Percentiles rank a stretch among this genome's conserved stretches.
Conservation (phyloP, 2,888 invertebrate species). For the Pemphredon lugubris region DNA sequence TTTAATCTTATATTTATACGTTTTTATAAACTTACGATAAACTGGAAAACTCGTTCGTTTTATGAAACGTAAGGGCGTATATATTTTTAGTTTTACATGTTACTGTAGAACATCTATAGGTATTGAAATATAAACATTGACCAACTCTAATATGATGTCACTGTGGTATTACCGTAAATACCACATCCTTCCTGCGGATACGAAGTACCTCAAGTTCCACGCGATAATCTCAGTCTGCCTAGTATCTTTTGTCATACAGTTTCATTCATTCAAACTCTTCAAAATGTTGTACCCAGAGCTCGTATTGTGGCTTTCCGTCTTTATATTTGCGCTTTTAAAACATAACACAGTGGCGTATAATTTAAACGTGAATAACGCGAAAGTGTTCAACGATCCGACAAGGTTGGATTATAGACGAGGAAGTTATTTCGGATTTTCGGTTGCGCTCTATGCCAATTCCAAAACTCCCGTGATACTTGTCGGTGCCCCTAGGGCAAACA, state of each 20-base stretch:
- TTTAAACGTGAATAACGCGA: slow-evolving; percentile 70
- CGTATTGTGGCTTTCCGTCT: not conserved
- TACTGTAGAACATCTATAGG: not conserved
- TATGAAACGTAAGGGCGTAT: too few relatives aligned
- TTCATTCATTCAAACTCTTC: not conserved
- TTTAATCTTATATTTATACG: slow-evolving; percentile 72
- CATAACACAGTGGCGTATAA: slow-evolving; percentile 62
- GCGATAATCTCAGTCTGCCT: not conserved
- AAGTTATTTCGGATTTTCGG: slow-evolving; percentile 78
- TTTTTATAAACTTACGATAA: slow-evolving; percentile 68
- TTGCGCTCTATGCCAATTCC: slow-evolving; percentile 66
- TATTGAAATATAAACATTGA: slow-evolving; percentile 10
- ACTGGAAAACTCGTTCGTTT: too few relatives aligned
- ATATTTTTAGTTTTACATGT: too few relatives aligned
- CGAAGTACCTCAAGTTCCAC: slow-evolving; percentile 6
- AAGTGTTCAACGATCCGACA: slow-evolving; percentile 69
- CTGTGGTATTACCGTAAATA: slow-evolving; percentile 49
- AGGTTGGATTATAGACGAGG: slow-evolving; percentile 34
- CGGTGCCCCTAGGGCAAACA: slow-evolving; percentile 76
- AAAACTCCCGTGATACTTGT: slow-evolving; percentile 67
- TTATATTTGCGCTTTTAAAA: slow-evolving; percentile 3
- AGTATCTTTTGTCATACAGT: not conserved
- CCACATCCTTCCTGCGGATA: slow-evolving; percentile 64
- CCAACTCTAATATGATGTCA: slow-evolving; percentile 51
- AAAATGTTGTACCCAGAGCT: slow-evolving; percentile 17